Evolutionary conservation across 1,140 invertebrate species (phyloP).

Genomic region (Drosophila biarmipes): DNA sequence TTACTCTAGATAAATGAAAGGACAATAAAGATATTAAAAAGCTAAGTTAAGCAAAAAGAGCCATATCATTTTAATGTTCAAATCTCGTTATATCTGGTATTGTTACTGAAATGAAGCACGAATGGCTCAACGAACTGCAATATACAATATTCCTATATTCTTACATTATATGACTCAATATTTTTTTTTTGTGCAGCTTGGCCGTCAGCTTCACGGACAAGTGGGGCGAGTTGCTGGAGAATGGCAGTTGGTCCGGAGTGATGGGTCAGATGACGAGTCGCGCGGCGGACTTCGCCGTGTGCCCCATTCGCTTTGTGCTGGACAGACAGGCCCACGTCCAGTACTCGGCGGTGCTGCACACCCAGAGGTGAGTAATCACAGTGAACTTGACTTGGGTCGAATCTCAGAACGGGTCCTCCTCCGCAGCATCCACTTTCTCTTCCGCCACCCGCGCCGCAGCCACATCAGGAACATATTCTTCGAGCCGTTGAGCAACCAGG

Average conservation of each 20-base stretch:
- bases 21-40: too few relatives aligned
- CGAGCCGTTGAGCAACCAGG: constrained; percentile 82
- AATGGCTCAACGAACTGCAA: too few relatives aligned
- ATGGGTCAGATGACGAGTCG: constrained; percentile 85
- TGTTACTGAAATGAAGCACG: too few relatives aligned
- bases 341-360: constrained; percentile 84
- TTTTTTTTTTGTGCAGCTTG: constrained; percentile 72
- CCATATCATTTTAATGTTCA: too few relatives aligned
- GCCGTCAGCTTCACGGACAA: constrained; percentile 77
- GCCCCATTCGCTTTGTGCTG: constrained; percentile 84
- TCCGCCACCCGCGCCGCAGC: constrained; percentile 86
- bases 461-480: constrained; percentile 85
- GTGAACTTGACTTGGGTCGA: background rate
- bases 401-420: background rate
- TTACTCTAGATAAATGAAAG: too few relatives aligned
- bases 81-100: too few relatives aligned
- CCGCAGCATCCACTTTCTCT: constrained; percentile 84
- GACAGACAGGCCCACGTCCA: constrained; percentile 84
- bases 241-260: constrained; percentile 86
- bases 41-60: too few relatives aligned
- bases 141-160: too few relatives aligned
- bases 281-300: constrained; percentile 84
- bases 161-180: too few relatives aligned
- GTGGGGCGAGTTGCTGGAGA: constrained; percentile 85
- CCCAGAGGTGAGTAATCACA: constrained; percentile 74